Conservation (phyloP, 1,140 invertebrate genomes). For the Brachionus calyciflorus region DNA sequence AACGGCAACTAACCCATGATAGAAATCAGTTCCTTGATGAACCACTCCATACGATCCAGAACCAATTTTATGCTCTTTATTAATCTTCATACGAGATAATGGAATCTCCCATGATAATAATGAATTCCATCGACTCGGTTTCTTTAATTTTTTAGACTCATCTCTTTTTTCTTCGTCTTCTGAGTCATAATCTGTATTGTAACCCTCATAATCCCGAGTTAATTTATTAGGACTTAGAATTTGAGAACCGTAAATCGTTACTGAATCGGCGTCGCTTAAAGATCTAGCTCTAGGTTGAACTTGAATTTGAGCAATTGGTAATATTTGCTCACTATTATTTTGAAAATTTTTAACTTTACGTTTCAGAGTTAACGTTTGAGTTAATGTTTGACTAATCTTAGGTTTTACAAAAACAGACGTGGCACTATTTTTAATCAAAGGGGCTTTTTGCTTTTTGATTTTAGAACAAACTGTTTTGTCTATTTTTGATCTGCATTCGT, state of each 20-base stretch:
- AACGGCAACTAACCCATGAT: conserved; percentile 63
- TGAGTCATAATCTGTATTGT: too few species aligned
- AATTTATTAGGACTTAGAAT: neutral
- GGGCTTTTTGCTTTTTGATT: neutral
- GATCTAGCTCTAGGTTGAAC: conserved; percentile 11
- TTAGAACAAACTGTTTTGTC: neutral
- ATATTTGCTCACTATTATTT: conserved; percentile 38
- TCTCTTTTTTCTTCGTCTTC: neutral
- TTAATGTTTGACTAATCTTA: neutral
- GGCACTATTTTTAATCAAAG: neutral
- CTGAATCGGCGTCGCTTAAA: neutral
- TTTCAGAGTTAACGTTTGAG: neutral
- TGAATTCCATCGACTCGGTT: conserved; percentile 26
- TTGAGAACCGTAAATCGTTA: neutral
- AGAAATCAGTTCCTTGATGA: conserved; percentile 36
- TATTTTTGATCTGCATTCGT: conserved; percentile 8
- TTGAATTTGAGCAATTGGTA: conserved; percentile 18
- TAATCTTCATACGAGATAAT: neutral
- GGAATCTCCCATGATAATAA: conserved; percentile 24
- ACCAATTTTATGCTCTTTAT: conserved; percentile 18
- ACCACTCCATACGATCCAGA: conserved; percentile 35
- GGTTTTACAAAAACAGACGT: neutral
- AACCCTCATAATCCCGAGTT: too few species aligned
- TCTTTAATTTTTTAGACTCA: neutral
- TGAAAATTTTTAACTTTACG: neutral